Conservation (phyloP, 1,140 invertebrate species). For the Ostrea edulis region DNA sequence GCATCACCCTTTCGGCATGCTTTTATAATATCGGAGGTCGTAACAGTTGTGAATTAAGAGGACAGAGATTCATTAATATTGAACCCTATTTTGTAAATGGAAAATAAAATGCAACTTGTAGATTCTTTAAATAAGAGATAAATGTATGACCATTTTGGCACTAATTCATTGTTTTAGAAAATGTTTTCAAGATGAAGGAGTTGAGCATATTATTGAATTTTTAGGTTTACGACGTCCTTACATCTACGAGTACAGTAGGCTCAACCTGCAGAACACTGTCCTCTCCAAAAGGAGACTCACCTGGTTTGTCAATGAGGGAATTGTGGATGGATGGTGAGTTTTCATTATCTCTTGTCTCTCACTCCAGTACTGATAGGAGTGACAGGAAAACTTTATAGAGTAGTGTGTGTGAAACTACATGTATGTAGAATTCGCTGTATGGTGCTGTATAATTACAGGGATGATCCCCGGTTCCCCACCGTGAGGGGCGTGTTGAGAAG, state of each 20-base stretch:
- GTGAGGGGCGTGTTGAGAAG: conserved; percentile 96
- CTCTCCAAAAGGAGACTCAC: conserved; percentile 98
- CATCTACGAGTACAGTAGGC: conserved; percentile 96
- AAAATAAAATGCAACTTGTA: too few relatives aligned
- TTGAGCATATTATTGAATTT: conserved; percentile 73
- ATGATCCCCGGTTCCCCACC: conserved; percentile 99
- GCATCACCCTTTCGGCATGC: too few relatives aligned
- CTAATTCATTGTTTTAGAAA: too few relatives aligned
- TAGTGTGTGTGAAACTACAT: too few relatives aligned
- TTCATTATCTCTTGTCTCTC: background rate
- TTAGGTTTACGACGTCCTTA: conserved; percentile 93
- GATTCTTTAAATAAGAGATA: too few relatives aligned
- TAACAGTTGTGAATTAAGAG: too few relatives aligned
- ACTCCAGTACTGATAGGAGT: background rate
- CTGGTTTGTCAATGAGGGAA: conserved; percentile 96
- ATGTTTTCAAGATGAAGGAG: background rate
- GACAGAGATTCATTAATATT: too few relatives aligned
- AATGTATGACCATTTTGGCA: too few relatives aligned
- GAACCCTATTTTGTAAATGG: too few relatives aligned
- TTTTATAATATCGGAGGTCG: too few relatives aligned
- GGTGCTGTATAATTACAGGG: conserved; percentile 82
- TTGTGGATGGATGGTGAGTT: conserved; percentile 97
- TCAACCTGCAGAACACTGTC: conserved; percentile 99
- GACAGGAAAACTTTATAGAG: too few relatives aligned
- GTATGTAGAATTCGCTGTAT: background rate